Percentiles rank a stretch among this genome's conserved stretches.
These are phyloP conservation scores for Serrognathus titanus DNA, from an alignment of 2,888 invertebrate species.

Conservation along the genomic window DNA sequence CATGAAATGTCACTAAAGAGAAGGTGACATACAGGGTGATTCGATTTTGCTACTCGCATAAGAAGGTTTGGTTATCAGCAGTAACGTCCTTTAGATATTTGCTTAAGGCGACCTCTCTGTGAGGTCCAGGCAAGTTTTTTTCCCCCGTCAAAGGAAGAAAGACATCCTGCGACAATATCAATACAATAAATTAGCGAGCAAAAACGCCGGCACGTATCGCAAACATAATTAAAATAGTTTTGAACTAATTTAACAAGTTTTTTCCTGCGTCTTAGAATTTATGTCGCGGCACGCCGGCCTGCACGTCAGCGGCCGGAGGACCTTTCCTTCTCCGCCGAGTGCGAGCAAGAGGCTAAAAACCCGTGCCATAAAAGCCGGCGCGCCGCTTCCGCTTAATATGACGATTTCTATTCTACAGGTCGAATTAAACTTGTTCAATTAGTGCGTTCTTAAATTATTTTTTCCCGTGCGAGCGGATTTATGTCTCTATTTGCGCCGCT, in stretches of 20 bases:
- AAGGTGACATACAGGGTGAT: no score
- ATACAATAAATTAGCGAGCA: slow-evolving; percentile 15
- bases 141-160: no score
- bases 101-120: no score
- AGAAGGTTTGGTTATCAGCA: no score
- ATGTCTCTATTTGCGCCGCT: no score
- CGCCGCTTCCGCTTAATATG: slow-evolving; percentile 24
- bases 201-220: slow-evolving; percentile 11
- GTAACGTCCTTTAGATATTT: no score
- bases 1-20: no score
- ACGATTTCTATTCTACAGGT: slow-evolving; percentile 32
- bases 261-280: slow-evolving; percentile 1
- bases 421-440: slow-evolving; percentile 32
- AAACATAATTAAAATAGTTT: slow-evolving; percentile 17
- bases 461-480: background rate
- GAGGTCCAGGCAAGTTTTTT: no score
- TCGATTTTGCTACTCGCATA: no score
- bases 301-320: background rate
- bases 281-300: background rate
- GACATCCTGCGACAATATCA: slow-evolving; percentile 6
- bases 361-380: slow-evolving; percentile 5
- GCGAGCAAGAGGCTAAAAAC: background rate
- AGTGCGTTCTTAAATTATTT: slow-evolving; percentile 17
- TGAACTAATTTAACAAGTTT: background rate
- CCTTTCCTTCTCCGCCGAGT: background rate